Conservation (phyloP, 2,113 vertebrate genomes). For the Melanerpes aurifrons region DNA sequence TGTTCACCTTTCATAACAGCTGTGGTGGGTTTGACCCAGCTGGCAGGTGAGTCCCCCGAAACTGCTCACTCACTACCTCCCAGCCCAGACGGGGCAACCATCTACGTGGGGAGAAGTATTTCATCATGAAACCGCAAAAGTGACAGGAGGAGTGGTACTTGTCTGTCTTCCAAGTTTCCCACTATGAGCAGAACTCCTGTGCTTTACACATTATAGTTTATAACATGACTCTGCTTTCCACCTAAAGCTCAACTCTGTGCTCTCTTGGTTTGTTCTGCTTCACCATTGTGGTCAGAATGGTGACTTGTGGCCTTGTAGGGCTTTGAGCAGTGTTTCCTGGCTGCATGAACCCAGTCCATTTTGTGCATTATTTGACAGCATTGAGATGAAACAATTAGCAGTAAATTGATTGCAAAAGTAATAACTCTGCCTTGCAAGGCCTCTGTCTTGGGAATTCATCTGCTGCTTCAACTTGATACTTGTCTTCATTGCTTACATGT, state of each 20-base stretch:
- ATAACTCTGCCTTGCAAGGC: not conserved
- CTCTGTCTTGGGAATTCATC: slow-evolving; percentile 5
- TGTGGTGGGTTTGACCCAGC: too few relatives aligned
- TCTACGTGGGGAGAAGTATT: not conserved
- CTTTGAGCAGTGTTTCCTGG: not conserved
- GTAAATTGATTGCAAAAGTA: not conserved
- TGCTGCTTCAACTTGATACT: not conserved
- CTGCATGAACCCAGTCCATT: not conserved
- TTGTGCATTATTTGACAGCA: not conserved
- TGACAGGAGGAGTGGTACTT: not conserved
- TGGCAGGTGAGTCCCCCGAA: too few relatives aligned
- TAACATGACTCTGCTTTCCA: not conserved
- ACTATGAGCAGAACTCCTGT: not conserved
- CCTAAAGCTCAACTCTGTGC: not conserved
- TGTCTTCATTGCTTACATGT: not conserved
- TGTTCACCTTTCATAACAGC: too few relatives aligned
- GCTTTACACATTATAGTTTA: not conserved
- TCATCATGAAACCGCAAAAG: not conserved
- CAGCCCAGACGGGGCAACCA: not conserved
- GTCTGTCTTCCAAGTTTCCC: not conserved
- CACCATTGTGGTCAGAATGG: not conserved
- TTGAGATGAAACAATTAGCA: not conserved
- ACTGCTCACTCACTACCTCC: too few relatives aligned
- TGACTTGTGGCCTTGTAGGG: not conserved
- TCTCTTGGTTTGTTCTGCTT: not conserved